Evolutionary conservation across 2,888 invertebrate species (phyloP).

Genomic region (Drosophila subquinaria): DNA sequence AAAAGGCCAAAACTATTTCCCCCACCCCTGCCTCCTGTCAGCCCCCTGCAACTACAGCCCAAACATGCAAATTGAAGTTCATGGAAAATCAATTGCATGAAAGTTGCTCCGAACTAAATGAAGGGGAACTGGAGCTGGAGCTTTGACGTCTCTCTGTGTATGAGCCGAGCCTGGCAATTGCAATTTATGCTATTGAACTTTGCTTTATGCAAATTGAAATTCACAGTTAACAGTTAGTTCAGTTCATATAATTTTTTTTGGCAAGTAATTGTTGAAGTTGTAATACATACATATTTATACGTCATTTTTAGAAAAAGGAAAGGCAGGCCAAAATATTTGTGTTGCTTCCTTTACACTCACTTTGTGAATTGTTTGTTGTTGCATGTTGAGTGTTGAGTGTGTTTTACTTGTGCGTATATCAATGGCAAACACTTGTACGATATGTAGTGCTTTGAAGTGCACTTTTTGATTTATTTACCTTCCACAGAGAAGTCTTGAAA

Average conservation of each 20-base stretch:
- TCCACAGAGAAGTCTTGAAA: constrained; percentile 26
- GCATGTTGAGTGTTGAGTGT: constrained; percentile 7
- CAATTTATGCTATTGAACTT: constrained; percentile 69
- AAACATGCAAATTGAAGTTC: constrained; percentile 74
- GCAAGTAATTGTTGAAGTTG: constrained; percentile 43
- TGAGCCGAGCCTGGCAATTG: constrained; percentile 54
- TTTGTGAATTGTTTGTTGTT: constrained; percentile 18
- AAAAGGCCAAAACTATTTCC: constrained; percentile 57
- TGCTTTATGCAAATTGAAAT: constrained; percentile 68
- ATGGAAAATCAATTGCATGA: constrained; percentile 77
- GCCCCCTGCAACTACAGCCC: neutral
- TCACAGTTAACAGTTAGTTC: constrained; percentile 28
- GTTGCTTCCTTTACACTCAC: constrained; percentile 23
- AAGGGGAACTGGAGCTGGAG: constrained; percentile 56
- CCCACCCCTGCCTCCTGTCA: neutral
- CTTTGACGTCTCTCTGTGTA: constrained; percentile 1
- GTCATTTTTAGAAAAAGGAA: constrained; percentile 13
- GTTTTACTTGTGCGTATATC: constrained; percentile 42
- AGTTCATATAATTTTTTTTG: constrained; percentile 23
- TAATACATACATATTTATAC: constrained; percentile 11
- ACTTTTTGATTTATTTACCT: constrained; percentile 40
- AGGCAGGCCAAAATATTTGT: neutral
- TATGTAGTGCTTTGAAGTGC: constrained; percentile 55
- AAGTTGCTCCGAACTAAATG: constrained; percentile 63
- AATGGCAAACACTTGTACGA: constrained; percentile 63